Percentiles rank a stretch among this genome's conserved stretches.
Evolutionary conservation across 1,140 invertebrate genomes (phyloP).

Genomic region (Epicauta chinensis): DNA sequence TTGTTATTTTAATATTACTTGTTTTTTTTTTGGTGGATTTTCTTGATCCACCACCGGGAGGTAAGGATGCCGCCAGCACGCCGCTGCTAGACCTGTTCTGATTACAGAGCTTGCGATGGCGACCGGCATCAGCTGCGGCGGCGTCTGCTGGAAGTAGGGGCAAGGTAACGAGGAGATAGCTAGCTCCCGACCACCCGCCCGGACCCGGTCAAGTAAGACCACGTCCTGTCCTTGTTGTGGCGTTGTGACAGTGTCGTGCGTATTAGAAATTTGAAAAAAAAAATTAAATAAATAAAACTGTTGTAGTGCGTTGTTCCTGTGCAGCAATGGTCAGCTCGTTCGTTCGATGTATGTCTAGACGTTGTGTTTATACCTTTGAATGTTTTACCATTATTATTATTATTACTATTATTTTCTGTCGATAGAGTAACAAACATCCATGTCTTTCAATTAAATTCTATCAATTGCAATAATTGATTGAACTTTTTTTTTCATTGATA

Average conservation of each 20-base stretch:
- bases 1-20: not conserved
- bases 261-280: slow-evolving; percentile 33
- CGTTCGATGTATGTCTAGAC: slow-evolving; percentile 43
- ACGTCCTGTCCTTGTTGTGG: slow-evolving; percentile 41
- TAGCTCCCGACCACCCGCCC: slow-evolving; percentile 39
- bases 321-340: slow-evolving; percentile 42
- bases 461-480: not conserved
- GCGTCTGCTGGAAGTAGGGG: slow-evolving; percentile 58
- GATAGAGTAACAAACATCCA: slow-evolving; percentile 21
- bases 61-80: slow-evolving; percentile 15
- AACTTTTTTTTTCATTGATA: no score
- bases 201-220: slow-evolving; percentile 44
- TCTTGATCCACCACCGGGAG: not conserved
- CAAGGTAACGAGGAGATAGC: slow-evolving; percentile 57
- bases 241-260: slow-evolving; percentile 44
- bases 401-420: no score
- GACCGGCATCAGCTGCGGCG: slow-evolving; percentile 50
- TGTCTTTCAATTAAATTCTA: slow-evolving; percentile 10
- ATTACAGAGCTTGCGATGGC: slow-evolving; percentile 55
- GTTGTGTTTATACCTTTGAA: slow-evolving; percentile 35
- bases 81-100: slow-evolving; percentile 49
- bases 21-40: no score
- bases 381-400: slow-evolving; percentile 4
- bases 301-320: slow-evolving; percentile 42
- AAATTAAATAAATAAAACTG: slow-evolving; percentile 17